phyloP scores from a whole-genome alignment of 2,888 invertebrate genomes.

The Rhorus exstirpatorius region DNA sequence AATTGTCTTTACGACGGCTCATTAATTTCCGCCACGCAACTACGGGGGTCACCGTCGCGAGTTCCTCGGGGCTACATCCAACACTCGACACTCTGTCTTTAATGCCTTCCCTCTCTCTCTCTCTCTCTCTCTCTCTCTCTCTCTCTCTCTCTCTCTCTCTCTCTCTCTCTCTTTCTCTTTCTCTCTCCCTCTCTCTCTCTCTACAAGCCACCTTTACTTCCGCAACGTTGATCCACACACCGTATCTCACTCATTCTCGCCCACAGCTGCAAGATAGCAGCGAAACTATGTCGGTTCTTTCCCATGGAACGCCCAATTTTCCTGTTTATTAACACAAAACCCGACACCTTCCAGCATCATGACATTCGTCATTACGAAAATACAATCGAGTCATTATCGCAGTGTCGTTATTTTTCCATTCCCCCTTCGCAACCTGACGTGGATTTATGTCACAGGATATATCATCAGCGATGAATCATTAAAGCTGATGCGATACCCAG shows the following conservation, averaged over 20 bases:
- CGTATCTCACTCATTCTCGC: conserved; percentile 30
- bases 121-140: conserved; percentile 15
- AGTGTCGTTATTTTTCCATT: conserved; percentile 3
- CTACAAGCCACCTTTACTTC: neutral
- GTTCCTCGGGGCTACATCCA: conserved; percentile 68
- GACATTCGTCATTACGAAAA: conserved; percentile 68
- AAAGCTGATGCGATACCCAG: conserved; percentile 35
- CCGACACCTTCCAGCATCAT: conserved; percentile 46
- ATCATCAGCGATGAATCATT: conserved; percentile 54
- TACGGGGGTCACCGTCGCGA: conserved; percentile 72
- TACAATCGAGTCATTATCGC: conserved; percentile 70
- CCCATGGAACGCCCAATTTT: conserved; percentile 36
- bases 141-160: conserved; percentile 68
- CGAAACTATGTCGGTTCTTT: conserved; percentile 23
- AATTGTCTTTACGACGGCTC: conserved; percentile 79
- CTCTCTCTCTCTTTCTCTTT: conserved; percentile 33
- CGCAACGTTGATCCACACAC: conserved; percentile 34
- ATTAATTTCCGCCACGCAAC: conserved; percentile 77
- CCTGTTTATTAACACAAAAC: conserved; percentile 57
- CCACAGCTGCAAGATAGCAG: conserved; percentile 22
- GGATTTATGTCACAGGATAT: conserved; percentile 58
- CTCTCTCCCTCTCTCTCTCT: conserved; percentile 17
- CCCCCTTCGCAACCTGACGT: conserved; percentile 47
- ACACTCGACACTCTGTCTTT: conserved; percentile 74
- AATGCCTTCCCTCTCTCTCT: conserved; percentile 45